phyloP scores from a whole-genome alignment of 2,888 invertebrate species.

The Drosophila phalerata region DNA sequence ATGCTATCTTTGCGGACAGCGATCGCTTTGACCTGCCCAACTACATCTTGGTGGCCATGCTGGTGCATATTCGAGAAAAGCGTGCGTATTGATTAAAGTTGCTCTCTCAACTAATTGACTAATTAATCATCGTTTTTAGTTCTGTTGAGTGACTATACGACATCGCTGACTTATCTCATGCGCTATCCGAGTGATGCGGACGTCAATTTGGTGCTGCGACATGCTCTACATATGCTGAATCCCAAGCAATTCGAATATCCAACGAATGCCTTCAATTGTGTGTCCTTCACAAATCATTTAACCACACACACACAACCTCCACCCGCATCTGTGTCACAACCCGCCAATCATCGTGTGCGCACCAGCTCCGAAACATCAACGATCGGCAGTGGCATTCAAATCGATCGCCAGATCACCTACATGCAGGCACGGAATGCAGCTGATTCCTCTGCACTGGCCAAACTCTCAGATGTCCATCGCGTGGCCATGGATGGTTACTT shows the following conservation, averaged over 20 bases:
- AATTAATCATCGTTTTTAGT: conserved; percentile 83
- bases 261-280: conserved; percentile 80
- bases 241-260: conserved; percentile 85
- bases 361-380: conserved; percentile 56
- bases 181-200: conserved; percentile 89
- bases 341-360: conserved; percentile 17
- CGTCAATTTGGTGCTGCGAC: conserved; percentile 88
- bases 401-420: conserved; percentile 77
- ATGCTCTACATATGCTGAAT: conserved; percentile 87
- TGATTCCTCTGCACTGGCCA: conserved; percentile 76
- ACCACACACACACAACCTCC: background rate
- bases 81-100: conserved; percentile 86
- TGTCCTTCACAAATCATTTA: conserved; percentile 59
- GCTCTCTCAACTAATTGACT: background rate
- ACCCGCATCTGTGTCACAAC: conserved; percentile 4
- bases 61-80: conserved; percentile 89
- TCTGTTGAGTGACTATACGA: conserved; percentile 88
- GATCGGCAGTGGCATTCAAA: conserved; percentile 39
- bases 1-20: conserved; percentile 92
- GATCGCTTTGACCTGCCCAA: conserved; percentile 87
- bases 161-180: conserved; percentile 89
- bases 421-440: conserved; percentile 81
- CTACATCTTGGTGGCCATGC: conserved; percentile 91
- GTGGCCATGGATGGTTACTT: conserved; percentile 85
- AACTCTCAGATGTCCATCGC: conserved; percentile 74